Evolutionary conservation across 2,797 vertebrate genomes (phyloP).

Genomic region (Crenuchus spilurus): DNA sequence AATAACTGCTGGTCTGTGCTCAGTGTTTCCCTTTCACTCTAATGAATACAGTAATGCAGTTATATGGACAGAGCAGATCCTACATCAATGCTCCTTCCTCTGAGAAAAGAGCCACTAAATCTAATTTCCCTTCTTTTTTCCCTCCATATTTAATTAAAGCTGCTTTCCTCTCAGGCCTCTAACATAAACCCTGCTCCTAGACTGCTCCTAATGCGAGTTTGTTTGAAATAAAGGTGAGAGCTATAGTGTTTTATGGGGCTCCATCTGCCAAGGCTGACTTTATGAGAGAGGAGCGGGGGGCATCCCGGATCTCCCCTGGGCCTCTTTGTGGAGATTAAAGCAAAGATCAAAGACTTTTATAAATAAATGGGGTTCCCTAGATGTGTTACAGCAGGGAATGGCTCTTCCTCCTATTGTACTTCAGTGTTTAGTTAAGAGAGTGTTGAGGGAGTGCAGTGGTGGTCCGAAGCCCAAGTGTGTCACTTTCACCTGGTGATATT

Average conservation of each 20-base stretch:
- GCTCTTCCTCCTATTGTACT: conserved; percentile 69
- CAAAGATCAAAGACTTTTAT: conserved; percentile 48
- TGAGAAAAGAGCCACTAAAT: not conserved
- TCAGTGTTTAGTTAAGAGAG: conserved; percentile 71
- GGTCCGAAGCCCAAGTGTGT: conserved; percentile 53
- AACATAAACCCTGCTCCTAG: conserved; percentile 39
- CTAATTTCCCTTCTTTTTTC: conserved; percentile 14
- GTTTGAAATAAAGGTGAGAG: conserved; percentile 49
- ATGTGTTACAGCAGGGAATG: conserved; percentile 57
- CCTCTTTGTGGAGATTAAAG: conserved; percentile 51
- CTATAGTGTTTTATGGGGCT: conserved; percentile 49
- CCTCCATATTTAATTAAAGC: conserved; percentile 52
- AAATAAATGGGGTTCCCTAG: conserved; percentile 35
- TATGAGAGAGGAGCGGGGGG: conserved; percentile 47
- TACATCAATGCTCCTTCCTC: not conserved
- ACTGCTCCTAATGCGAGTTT: conserved; percentile 28
- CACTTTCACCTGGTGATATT: conserved; percentile 27
- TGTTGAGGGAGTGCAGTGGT: conserved; percentile 55
- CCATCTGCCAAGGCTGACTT: conserved; percentile 36
- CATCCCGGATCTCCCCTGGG: conserved; percentile 38
- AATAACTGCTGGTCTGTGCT: not conserved
- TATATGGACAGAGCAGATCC: not conserved
- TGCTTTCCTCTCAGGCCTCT: conserved; percentile 37
- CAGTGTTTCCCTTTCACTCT: not conserved
- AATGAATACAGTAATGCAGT: not conserved